These are phyloP conservation scores for Leucophenga montana DNA, from an alignment of 2,888 invertebrate genomes.

Conservation along the genomic window DNA sequence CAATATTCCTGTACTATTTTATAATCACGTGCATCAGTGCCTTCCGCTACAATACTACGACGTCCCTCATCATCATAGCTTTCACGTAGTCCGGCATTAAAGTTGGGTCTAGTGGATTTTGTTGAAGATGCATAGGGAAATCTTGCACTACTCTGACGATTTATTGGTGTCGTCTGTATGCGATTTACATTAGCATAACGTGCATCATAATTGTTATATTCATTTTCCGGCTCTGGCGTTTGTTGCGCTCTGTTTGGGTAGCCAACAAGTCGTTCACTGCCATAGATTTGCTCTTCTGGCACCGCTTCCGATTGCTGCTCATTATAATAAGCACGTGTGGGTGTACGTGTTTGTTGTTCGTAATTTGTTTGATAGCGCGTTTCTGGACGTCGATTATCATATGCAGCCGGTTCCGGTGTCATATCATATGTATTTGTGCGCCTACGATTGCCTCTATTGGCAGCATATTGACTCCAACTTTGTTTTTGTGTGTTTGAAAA, in stretches of 20 bases:
- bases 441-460: background rate
- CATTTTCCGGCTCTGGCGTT: background rate
- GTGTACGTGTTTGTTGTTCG: too few species aligned
- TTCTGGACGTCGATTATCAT: background rate
- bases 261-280: constrained; percentile 46
- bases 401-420: background rate
- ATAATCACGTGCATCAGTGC: constrained; percentile 41
- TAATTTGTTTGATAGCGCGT: background rate
- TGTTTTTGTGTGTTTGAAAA: background rate
- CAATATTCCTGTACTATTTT: constrained; percentile 59
- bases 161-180: constrained; percentile 4
- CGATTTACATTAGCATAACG: constrained; percentile 1
- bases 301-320: constrained; percentile 23
- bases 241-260: constrained; percentile 29
- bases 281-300: constrained; percentile 38
- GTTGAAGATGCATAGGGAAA: background rate
- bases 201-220: constrained; percentile 17
- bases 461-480: constrained; percentile 6
- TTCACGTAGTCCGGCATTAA: constrained; percentile 14
- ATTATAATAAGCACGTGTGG: constrained; percentile 11
- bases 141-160: background rate
- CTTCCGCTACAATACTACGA: constrained; percentile 27
- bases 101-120: background rate
- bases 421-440: background rate
- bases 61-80: constrained; percentile 33